A percentile compares a stretch with the other conserved stretches of the same genome.
phyloP scores from a whole-genome alignment of 2,888 invertebrate genomes.

The Lamellibrachia columna region DNA sequence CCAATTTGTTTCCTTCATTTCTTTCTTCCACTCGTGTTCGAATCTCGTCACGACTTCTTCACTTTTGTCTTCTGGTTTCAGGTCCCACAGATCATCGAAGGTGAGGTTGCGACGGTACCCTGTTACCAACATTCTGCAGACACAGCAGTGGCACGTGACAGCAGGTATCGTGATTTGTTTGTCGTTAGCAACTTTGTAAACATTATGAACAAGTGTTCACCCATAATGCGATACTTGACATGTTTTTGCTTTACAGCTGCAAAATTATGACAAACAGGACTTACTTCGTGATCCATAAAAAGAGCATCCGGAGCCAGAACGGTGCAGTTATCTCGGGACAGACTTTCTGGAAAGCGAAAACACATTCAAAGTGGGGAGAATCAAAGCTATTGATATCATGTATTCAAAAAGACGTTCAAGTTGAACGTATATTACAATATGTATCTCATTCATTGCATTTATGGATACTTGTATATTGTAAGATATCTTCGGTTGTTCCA shows the following conservation, averaged over 20 bases:
- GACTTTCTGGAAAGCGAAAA: slow-evolving; percentile 22
- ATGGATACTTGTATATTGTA: too few relatives aligned
- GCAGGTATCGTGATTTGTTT: background rate
- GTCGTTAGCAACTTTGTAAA: too few relatives aligned
- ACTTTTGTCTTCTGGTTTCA: slow-evolving; percentile 37
- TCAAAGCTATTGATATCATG: too few relatives aligned
- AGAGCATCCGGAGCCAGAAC: slow-evolving; percentile 22
- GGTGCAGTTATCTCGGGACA: slow-evolving; percentile 17
- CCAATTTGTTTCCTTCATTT: slow-evolving; percentile 32
- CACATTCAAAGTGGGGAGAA: background rate
- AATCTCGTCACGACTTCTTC: slow-evolving; percentile 34
- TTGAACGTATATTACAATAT: too few relatives aligned
- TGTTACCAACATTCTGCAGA: slow-evolving; percentile 36
- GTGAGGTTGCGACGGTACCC: slow-evolving; percentile 39
- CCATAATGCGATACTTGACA: too few relatives aligned
- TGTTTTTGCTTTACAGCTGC: too few relatives aligned
- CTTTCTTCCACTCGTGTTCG: slow-evolving; percentile 36
- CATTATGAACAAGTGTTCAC: too few relatives aligned
- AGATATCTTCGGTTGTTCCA: too few relatives aligned
- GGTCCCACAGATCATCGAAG: slow-evolving; percentile 40
- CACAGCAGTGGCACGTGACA: slow-evolving; percentile 23
- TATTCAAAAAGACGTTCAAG: background rate
- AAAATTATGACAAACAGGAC: background rate
- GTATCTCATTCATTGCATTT: too few relatives aligned
- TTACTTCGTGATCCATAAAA: slow-evolving; percentile 24